A percentile compares a stretch with the other conserved stretches of the same genome.
phyloP scores from a whole-genome alignment of 2,888 invertebrate genomes.

The Amitus sp. region DNA sequence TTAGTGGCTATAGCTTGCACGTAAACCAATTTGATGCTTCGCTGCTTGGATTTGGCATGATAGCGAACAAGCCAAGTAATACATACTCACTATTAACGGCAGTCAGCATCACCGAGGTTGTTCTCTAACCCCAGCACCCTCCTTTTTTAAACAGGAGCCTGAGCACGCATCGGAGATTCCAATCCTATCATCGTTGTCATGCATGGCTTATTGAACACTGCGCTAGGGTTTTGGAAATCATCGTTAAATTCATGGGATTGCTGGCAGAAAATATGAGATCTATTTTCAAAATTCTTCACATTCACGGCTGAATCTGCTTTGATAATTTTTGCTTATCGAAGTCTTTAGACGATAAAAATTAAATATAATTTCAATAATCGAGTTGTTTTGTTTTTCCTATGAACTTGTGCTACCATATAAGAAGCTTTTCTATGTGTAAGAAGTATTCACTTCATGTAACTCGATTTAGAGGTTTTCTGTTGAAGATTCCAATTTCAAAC shows the following conservation, averaged over 20 bases:
- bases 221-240: slow-evolving; percentile 33
- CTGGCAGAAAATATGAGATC: background rate
- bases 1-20: slow-evolving; percentile 53
- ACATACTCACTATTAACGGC: slow-evolving; percentile 46
- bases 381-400: too few species aligned
- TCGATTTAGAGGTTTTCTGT: too few species aligned
- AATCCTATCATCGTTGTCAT: slow-evolving; percentile 25
- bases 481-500: too few species aligned
- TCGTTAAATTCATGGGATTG: slow-evolving; percentile 30
- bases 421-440: too few species aligned
- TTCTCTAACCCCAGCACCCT: slow-evolving; percentile 37
- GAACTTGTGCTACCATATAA: too few species aligned
- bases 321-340: too few species aligned
- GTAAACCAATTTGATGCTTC: slow-evolving; percentile 63
- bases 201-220: slow-evolving; percentile 28
- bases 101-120: slow-evolving; percentile 38
- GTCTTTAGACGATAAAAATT: too few species aligned
- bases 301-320: too few species aligned
- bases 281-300: background rate
- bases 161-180: slow-evolving; percentile 33
- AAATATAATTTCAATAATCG: too few species aligned
- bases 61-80: slow-evolving; percentile 52
- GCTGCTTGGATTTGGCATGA: slow-evolving; percentile 56
- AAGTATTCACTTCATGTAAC: too few species aligned
- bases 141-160: slow-evolving; percentile 37